Evolutionary conservation across 2,797 vertebrate genomes (phyloP), one percentile per base, ranked within the genome.

Genomic region (Gobio occitaniae): DNA sequence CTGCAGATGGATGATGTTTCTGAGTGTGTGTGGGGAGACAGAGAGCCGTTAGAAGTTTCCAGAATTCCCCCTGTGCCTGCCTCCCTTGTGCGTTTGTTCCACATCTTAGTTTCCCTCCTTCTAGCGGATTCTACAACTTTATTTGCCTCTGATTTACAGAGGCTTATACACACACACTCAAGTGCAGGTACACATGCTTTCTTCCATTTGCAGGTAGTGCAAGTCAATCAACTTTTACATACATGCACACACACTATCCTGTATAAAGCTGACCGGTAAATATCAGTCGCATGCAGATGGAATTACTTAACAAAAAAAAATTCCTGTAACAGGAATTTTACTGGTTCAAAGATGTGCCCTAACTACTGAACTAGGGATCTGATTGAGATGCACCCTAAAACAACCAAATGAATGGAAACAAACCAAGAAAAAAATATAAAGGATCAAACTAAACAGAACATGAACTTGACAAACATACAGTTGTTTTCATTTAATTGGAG

Each of bases 61-160:
- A 91, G 92, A 91, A 93, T 94, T 94, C 91, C 92, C 92, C 93
- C 91, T 90, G 92, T 91, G 91, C 90, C 86, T 89, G 89, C 65
- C 84, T 89, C 76, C 65, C 59, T 63, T 41, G 68, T 88, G 74
- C 38, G 36, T 84, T 78, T 87, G 86, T 81, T 81, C 85, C 80
- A 86, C 79, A 47, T 48, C 77, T 79, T 56, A 48, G 29, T 77
- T 38, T 79, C n/a, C 36, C 68, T 38, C 25, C 77, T 76, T 82
- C 82, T 84, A 88, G 38, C 21, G 38, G 36, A 61, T 80, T 56
- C 61, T 68, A 68, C 61, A 68, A 41, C 82, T 77, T 83, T 83
- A 83, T 77, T 71, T 78, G 65, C 50, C 17, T 69, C 69, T 78
- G 66, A 38, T 52, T 78, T 81, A 54, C 52, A 76, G 32, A 83